A percentile compares a stretch with the other conserved stretches of the same genome.
phyloP scores from a whole-genome alignment of 2,888 invertebrate genomes.

The Andrena dorsata region DNA sequence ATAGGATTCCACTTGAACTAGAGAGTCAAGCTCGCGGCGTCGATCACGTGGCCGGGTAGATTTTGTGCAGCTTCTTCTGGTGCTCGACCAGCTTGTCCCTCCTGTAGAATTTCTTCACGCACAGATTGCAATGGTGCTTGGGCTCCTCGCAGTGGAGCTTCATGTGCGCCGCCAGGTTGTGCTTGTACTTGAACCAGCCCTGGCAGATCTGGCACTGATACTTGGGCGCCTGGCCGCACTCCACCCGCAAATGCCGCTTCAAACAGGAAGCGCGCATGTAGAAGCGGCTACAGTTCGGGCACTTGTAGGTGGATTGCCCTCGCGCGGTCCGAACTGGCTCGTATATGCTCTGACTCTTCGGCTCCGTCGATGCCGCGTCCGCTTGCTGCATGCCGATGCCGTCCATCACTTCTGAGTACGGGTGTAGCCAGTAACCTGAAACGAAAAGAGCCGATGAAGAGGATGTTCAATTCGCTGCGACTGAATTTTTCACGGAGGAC shows the following conservation, averaged over 20 bases:
- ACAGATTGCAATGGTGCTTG: constrained; percentile 76
- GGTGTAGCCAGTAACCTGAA: constrained; percentile 78
- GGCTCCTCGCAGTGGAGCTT: constrained; percentile 80
- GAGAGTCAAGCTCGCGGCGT: no score
- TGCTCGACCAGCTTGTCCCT: constrained; percentile 80
- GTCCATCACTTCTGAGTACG: not conserved
- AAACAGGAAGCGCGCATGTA: constrained; percentile 81
- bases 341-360: constrained; percentile 53
- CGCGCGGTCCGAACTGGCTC: constrained; percentile 63
- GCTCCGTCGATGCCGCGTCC: not conserved
- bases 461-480: constrained; percentile 22
- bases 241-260: constrained; percentile 81
- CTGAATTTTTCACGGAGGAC: not conserved
- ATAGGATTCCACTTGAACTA: not conserved
- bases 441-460: constrained; percentile 61
- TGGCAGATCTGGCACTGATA: constrained; percentile 83
- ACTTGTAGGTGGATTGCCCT: constrained; percentile 85
- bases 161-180: constrained; percentile 81
- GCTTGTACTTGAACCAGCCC: constrained; percentile 82
- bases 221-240: constrained; percentile 84
- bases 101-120: constrained; percentile 80
- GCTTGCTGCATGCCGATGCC: not conserved
- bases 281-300: constrained; percentile 86
- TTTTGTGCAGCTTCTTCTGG: constrained; percentile 74
- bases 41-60: constrained; percentile 16